phyloP scores from a whole-genome alignment of 2,797 vertebrate genomes.

The Pseudopleuronectes americanus region DNA sequence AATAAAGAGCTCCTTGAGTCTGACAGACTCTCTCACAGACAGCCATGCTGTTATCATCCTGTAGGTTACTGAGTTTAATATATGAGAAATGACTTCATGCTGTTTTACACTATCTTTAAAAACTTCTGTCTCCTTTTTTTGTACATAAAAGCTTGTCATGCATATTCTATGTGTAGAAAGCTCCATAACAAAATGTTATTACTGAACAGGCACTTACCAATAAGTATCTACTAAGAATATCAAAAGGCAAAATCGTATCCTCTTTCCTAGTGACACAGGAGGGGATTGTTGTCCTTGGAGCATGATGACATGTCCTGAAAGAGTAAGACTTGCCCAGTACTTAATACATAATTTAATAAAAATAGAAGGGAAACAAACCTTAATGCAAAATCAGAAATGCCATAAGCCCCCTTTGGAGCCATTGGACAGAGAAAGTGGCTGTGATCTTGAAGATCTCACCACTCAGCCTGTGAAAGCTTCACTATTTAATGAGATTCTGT shows the following conservation, averaged over 20 bases:
- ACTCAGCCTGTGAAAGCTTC: slow-evolving; percentile 81
- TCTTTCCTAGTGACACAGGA: slow-evolving; percentile 2
- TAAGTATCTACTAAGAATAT: slow-evolving; percentile 12
- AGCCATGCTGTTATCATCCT: slow-evolving; percentile 30
- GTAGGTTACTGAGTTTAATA: slow-evolving; percentile 16
- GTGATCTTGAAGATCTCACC: slow-evolving; percentile 77
- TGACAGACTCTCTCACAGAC: slow-evolving; percentile 10
- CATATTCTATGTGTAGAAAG: background rate
- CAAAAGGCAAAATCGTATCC: slow-evolving; percentile 10
- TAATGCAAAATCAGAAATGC: slow-evolving; percentile 34
- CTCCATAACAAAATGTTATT: slow-evolving; percentile 7
- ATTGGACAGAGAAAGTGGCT: slow-evolving; percentile 59
- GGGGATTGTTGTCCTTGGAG: background rate
- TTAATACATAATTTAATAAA: slow-evolving; percentile 1
- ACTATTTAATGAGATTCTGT: slow-evolving; percentile 79
- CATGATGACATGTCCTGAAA: background rate
- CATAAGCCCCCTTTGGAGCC: slow-evolving; percentile 29
- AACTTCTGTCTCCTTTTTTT: background rate
- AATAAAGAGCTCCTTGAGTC: slow-evolving; percentile 60
- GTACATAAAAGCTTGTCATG: background rate
- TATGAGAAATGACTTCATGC: slow-evolving; percentile 8
- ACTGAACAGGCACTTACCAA: background rate
- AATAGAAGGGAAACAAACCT: slow-evolving; percentile 26
- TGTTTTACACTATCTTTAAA: slow-evolving; percentile 18
- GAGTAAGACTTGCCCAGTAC: slow-evolving; percentile 1